These are phyloP conservation scores for Scaptomyza hsui DNA, from an alignment of 1,140 invertebrate species.

Conservation along the genomic window DNA sequence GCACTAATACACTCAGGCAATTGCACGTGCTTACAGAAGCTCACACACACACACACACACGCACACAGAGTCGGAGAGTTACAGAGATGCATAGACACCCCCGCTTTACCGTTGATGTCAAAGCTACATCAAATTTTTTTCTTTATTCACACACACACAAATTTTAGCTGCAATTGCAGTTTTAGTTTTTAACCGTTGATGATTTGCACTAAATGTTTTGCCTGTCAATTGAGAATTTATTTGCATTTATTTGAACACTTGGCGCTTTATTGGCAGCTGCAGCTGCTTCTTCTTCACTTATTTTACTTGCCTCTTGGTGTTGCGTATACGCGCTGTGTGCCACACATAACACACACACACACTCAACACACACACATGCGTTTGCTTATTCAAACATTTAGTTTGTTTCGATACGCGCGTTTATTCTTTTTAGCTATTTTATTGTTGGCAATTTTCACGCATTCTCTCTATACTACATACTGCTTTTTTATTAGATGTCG, in stretches of 20 bases:
- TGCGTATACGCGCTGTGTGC: slow-evolving; percentile 61
- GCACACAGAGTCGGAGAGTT: slow-evolving; percentile 13
- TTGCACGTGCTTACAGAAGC: slow-evolving; percentile 70
- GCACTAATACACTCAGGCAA: slow-evolving; percentile 53
- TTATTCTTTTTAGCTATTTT: slow-evolving; percentile 43
- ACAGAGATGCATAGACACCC: slow-evolving; percentile 40
- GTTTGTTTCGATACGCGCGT: slow-evolving; percentile 16
- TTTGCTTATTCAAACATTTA: slow-evolving; percentile 29
- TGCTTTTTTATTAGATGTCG: slow-evolving; percentile 71
- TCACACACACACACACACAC: slow-evolving; percentile 50
- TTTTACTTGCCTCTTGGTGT: slow-evolving; percentile 23
- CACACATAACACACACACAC: slow-evolving; percentile 2
- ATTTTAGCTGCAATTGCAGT: slow-evolving; percentile 36
- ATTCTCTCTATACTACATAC: slow-evolving; percentile 39
- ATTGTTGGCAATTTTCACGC: slow-evolving; percentile 44
- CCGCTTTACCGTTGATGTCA: slow-evolving; percentile 19
- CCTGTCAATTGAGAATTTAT: slow-evolving; percentile 9
- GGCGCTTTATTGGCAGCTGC: slow-evolving; percentile 37
- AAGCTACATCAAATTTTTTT: slow-evolving; percentile 34
- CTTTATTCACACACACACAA: background rate
- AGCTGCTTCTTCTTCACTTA: background rate
- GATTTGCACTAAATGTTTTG: slow-evolving; percentile 8
- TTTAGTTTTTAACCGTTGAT: slow-evolving; percentile 61
- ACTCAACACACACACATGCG: slow-evolving; percentile 1
- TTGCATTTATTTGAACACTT: slow-evolving; percentile 22